A percentile compares a stretch with the other conserved stretches of the same genome.
Evolutionary conservation across 2,888 invertebrate genomes (phyloP).

Genomic region (Mactromeris polynyma): DNA sequence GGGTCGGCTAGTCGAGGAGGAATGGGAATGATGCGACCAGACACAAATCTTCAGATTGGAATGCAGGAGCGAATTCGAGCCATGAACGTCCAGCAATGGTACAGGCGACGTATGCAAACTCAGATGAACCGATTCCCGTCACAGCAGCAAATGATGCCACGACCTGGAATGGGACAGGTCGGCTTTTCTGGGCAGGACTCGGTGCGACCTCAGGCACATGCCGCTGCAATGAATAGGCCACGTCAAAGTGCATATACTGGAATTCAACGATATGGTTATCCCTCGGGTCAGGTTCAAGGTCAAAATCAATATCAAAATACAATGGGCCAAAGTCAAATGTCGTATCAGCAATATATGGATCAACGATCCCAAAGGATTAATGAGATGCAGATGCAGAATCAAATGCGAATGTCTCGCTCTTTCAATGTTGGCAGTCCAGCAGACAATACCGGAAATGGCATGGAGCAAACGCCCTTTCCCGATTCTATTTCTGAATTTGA

Average conservation of each 20-base stretch:
- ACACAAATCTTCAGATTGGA: constrained; percentile 22
- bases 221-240: not conserved
- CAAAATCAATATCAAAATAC: constrained; percentile 15
- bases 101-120: constrained; percentile 30
- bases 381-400: not conserved
- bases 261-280: not conserved
- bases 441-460: not conserved
- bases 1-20: not conserved
- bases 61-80: constrained; percentile 42
- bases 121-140: constrained; percentile 16
- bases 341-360: constrained; percentile 24
- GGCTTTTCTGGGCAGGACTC: not conserved
- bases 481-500: constrained; percentile 5
- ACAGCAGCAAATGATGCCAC: constrained; percentile 14
- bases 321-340: constrained; percentile 6
- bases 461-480: not conserved
- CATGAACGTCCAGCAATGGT: constrained; percentile 45
- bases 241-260: not conserved
- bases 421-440: not conserved
- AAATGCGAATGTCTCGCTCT: not conserved
- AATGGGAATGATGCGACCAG: not conserved
- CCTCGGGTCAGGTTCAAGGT: constrained; percentile 13
- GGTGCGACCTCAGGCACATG: not conserved
- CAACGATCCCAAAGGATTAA: not conserved
- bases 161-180: not conserved